Evolutionary conservation across 92 coral and sea anemone species (phyloP), one percentile per base, ranked within the genome.

Genomic region (Zoanthus gigantus): DNA sequence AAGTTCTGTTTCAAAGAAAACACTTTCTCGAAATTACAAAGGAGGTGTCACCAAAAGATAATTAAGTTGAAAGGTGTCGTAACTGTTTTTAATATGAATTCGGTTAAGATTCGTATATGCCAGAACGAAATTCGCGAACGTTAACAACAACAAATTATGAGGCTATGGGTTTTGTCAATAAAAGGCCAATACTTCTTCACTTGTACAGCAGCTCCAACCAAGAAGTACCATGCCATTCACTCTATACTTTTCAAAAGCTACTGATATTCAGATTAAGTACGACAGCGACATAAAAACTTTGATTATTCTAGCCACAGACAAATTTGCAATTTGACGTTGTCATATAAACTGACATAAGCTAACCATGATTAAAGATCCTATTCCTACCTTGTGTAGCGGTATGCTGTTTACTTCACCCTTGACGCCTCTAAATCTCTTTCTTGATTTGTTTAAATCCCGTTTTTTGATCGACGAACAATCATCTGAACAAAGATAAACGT

Each of bases 301-400:
- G 9, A 52, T 31, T 6, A 23, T 7, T 63, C 11, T 8, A 37
- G 61, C 52, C 15, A 60, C 54, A 29, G 6, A 18, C 12, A 28
- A 63, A 23, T 57, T 45, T 11, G 71, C 14, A 29, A 31, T 7
- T 11, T 78, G 65, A 50, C 54, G 12, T 50, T 50, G 54, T 50
- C 8, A 16, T 9, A 65, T 65, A 29, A 67, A 32, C 23, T 29
- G 32, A 18, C 34, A 67, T 12, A 34, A 31, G 16, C 14, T 9
- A 69, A 13, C 46, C 44, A 37, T 71, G 9, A 11, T 28, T 66
- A 42, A 81, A 0, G 23, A 23, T 81, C 44, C 31, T 29, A 7
- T 53, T 63, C 85, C 23, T 16, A 81, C 85, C 85, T 81, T 31
- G 71, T 34, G 42, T 34, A 81, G 12, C 44, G 14, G 58, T 30